Evolutionary conservation across 2,113 vertebrate genomes (phyloP), one percentile per base, ranked within the genome.

Genomic region (Galbula dea): DNA sequence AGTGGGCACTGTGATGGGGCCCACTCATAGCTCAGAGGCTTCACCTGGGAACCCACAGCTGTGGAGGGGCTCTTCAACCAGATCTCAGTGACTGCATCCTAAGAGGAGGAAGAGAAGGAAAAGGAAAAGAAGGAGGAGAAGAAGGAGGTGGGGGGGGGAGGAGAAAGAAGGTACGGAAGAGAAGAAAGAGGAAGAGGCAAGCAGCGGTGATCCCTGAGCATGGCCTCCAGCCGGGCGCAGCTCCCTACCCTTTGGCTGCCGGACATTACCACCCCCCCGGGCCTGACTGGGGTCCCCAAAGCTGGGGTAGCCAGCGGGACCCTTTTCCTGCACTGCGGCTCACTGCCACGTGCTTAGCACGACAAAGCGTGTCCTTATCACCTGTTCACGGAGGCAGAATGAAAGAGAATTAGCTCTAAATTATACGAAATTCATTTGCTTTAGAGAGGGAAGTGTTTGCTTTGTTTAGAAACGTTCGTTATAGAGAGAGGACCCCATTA

Each of bases 341-440:
- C 66, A 7, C 63, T 6, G 3, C 8, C 80, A 65, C 82, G 94
- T 96, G 95, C 95, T 97, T 89, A 97, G 96, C 96, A 92, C 8
- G 54, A 84, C 81, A 95, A 94, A 94, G 95, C 80, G 63, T 84
- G 95, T 88, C 83, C 97, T 98, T 98, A 98, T 97, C 97, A 30
- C 96, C 94, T 97, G 98, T 88, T 97, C 97, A 96, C 11, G 75
- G 81, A 94, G 93, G 97, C 97, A 98, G 97, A 98, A 98, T 95
- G 93, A 96, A 97, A 94, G 95, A 95, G 97, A 98, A 97, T 98
- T 97, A 98, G 97, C 96, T 94, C 93, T 96, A 97, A 98, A 98
- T 97, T 97, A 96, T 97, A 96, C 30, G 82, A 97, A 98, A 98
- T 98, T 97, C 97, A 97, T 96, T 98, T 97, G 95, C 96, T 96